Conservation (phyloP, 2,888 invertebrate species). For the Sthenelais limicola region DNA sequence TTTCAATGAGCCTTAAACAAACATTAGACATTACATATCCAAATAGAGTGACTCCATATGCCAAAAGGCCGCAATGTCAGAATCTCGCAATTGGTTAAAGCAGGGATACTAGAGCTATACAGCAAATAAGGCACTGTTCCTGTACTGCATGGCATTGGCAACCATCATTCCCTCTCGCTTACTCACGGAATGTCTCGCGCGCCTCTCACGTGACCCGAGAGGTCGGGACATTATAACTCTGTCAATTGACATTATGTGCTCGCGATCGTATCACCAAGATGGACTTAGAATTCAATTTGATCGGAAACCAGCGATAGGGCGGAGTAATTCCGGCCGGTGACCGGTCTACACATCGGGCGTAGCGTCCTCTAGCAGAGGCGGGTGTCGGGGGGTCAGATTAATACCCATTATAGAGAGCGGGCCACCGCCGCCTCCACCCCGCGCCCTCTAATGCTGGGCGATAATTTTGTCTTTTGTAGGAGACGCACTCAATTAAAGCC, state of each 20-base stretch:
- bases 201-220: background rate
- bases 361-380: background rate
- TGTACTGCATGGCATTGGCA: too few species aligned
- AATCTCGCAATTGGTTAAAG: too few species aligned
- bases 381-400: slow-evolving; percentile 16
- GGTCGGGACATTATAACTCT: slow-evolving; percentile 33
- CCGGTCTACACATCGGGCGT: background rate
- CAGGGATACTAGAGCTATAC: too few species aligned
- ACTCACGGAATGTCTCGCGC: slow-evolving; percentile 14
- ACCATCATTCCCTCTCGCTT: too few species aligned
- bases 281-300: slow-evolving; percentile 40
- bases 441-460: slow-evolving; percentile 33
- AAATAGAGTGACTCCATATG: too few species aligned
- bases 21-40: too few species aligned
- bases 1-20: too few species aligned
- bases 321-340: slow-evolving; percentile 29
- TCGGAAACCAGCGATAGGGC: slow-evolving; percentile 34
- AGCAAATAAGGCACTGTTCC: too few species aligned
- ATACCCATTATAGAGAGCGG: slow-evolving; percentile 23
- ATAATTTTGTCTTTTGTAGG: slow-evolving; percentile 36
- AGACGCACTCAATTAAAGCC: slow-evolving; percentile 23
- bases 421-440: background rate
- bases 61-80: too few species aligned
- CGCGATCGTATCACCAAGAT: slow-evolving; percentile 32
- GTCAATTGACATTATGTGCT: slow-evolving; percentile 41